Evolutionary conservation across 2,113 vertebrate genomes (phyloP).

Genomic region (Vanacampus margaritifer): DNA sequence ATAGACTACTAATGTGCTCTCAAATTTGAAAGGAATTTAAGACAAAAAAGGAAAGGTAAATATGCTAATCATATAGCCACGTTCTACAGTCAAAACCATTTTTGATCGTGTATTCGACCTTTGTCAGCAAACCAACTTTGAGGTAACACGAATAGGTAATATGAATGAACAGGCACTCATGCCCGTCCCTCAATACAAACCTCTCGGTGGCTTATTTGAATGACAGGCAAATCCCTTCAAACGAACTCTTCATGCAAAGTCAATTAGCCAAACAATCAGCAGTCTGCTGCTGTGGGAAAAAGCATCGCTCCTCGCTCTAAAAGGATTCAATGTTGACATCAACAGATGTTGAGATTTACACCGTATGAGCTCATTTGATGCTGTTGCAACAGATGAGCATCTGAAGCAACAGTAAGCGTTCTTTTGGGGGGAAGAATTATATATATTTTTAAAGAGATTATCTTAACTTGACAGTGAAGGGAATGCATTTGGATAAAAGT

Average conservation of each 20-base stretch:
- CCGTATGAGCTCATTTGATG: conserved; percentile 1
- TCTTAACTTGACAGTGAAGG: no score
- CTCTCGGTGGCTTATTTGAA: conserved; percentile 62
- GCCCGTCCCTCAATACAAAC: conserved; percentile 28
- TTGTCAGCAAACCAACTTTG: neutral
- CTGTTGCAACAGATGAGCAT: neutral
- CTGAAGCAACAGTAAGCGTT: neutral
- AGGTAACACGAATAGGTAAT: neutral
- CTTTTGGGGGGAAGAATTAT: no score
- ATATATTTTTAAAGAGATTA: no score
- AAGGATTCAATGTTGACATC: neutral
- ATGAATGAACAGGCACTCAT: neutral
- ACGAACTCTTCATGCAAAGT: conserved; percentile 57
- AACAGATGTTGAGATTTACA: neutral
- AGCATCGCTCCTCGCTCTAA: neutral
- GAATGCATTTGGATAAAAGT: no score
- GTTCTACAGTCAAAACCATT: no score
- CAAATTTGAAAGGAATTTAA: no score
- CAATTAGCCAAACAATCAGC: conserved; percentile 38
- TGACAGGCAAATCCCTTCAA: conserved; percentile 66
- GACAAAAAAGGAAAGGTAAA: no score
- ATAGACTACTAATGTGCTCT: no score
- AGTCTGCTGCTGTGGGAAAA: conserved; percentile 15
- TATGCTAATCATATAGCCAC: no score
- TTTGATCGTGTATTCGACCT: neutral